These are phyloP conservation scores for Melanotaenia parkinsoni DNA, from an alignment of 2,797 vertebrate genomes.

Conservation along the genomic window DNA sequence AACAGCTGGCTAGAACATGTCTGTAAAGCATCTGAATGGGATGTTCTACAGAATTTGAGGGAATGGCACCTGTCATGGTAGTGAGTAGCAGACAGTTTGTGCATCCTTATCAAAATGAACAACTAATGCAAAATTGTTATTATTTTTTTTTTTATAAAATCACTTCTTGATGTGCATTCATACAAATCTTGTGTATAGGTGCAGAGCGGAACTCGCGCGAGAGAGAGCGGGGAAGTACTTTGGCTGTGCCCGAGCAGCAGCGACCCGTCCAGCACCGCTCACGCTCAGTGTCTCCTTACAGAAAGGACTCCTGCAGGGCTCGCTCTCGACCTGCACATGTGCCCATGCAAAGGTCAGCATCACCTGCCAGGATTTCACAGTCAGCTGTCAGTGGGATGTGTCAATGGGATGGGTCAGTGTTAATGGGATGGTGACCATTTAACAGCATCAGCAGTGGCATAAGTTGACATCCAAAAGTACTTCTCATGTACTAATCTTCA, in stretches of 20 bases:
- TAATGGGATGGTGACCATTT: not conserved
- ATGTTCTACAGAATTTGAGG: slow-evolving; percentile 64
- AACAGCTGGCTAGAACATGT: slow-evolving; percentile 50
- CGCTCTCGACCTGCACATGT: slow-evolving; percentile 95
- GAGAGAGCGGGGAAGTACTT: slow-evolving; percentile 89
- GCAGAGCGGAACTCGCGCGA: slow-evolving; percentile 92
- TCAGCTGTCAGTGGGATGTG: not conserved
- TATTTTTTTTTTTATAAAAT: slow-evolving; percentile 1
- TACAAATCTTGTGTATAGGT: slow-evolving; percentile 65
- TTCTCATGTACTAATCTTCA: too few species aligned
- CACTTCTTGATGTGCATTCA: not conserved
- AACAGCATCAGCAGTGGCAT: not conserved
- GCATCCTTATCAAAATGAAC: slow-evolving; percentile 30
- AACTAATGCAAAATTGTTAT: slow-evolving; percentile 23
- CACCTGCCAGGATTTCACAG: not conserved
- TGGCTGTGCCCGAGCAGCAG: slow-evolving; percentile 96
- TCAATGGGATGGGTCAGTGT: not conserved
- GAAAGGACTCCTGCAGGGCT: slow-evolving; percentile 93
- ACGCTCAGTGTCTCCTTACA: slow-evolving; percentile 95
- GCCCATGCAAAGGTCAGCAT: slow-evolving; percentile 95
- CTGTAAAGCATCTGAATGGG: slow-evolving; percentile 65
- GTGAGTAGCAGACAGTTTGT: slow-evolving; percentile 22
- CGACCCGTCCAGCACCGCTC: slow-evolving; percentile 92
- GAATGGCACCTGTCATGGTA: slow-evolving; percentile 44
- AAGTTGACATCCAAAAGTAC: too few species aligned